Evolutionary conservation across 2,797 vertebrate species (phyloP).

Genomic region (Platyrinchus mystaceus): DNA sequence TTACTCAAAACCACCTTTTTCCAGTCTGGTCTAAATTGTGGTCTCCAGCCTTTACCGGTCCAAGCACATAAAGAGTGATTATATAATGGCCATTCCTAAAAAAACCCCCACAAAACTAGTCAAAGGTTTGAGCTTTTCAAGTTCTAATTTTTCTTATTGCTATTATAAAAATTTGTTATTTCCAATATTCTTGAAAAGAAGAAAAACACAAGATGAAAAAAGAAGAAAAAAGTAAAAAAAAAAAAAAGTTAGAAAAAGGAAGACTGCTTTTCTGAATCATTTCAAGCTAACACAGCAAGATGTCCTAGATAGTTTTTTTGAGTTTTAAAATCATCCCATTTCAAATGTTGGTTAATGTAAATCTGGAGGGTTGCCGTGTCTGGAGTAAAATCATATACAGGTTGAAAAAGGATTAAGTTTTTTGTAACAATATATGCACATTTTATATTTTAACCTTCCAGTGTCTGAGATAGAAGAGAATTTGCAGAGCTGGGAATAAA

Average conservation of each 20-base stretch:
- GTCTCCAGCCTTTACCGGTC: not conserved
- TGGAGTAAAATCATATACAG: conserved; percentile 41
- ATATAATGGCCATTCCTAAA: not conserved
- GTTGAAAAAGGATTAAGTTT: conserved; percentile 54
- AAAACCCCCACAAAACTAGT: not conserved
- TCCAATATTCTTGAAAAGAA: not conserved
- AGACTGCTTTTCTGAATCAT: not conserved
- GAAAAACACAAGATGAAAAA: not conserved
- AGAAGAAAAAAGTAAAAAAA: not conserved
- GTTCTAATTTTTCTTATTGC: not conserved
- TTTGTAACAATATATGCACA: not conserved
- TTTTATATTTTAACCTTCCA: conserved; percentile 13
- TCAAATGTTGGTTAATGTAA: conserved; percentile 42
- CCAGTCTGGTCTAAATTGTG: not conserved
- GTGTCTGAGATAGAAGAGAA: not conserved
- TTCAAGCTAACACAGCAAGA: conserved; percentile 15
- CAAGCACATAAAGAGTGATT: not conserved
- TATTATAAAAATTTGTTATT: not conserved
- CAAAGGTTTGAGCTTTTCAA: not conserved
- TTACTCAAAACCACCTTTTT: not conserved
- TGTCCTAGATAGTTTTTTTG: not conserved
- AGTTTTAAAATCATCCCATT: conserved; percentile 29
- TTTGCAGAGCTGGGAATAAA: not conserved
- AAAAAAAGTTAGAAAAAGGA: not conserved
- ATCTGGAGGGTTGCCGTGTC: conserved; percentile 47